Conservation (phyloP, 37 sponge, comb jelly and placozoan species). For the Crambe crambe region DNA sequence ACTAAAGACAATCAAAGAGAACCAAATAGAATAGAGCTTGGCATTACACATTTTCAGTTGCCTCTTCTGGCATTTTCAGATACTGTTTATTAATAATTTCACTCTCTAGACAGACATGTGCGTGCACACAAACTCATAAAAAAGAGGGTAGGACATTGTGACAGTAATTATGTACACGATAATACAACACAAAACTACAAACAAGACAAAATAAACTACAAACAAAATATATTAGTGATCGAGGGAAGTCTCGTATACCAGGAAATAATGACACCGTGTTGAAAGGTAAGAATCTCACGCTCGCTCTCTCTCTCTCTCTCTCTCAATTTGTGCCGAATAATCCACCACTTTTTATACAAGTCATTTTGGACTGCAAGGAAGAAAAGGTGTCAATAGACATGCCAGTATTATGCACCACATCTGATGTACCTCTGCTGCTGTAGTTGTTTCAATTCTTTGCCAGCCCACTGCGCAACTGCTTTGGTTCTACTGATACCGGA, state of each 20-base stretch:
- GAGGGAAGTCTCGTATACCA: background rate
- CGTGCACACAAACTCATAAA: background rate
- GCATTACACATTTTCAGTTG: no score
- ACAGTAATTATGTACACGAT: background rate
- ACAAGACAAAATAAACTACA: background rate
- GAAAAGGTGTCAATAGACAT: background rate
- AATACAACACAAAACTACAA: background rate
- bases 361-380: background rate
- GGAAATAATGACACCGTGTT: background rate
- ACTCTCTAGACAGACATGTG: background rate
- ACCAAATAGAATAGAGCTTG: background rate
- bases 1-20: slow-evolving; percentile 4
- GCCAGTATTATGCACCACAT: background rate
- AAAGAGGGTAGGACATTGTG: background rate
- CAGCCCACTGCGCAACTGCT: slow-evolving; percentile 82
- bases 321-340: background rate
- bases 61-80: no score
- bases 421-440: background rate
- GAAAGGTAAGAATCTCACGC: slow-evolving; percentile 2
- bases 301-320: slow-evolving; percentile 24
- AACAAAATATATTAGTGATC: background rate
- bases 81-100: slow-evolving; percentile 12
- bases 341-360: background rate
- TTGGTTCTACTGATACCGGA: slow-evolving; percentile 77
- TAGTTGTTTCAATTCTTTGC: slow-evolving; percentile 48